Evolutionary conservation across 2,888 invertebrate species (phyloP), one percentile per base, ranked within the genome.

Genomic region (Neoitamus cyanurus): DNA sequence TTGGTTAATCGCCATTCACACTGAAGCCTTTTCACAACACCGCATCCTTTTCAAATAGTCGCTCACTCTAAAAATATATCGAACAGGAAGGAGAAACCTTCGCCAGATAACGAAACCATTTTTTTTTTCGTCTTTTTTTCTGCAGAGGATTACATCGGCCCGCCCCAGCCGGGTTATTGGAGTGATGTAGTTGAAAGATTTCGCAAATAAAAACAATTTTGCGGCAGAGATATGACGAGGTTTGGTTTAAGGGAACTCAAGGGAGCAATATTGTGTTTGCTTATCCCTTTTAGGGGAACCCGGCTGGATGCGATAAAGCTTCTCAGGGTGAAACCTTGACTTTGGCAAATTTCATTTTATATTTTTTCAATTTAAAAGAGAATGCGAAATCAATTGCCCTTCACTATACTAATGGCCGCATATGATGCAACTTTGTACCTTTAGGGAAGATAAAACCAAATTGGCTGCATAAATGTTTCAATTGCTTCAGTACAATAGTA

Each of bases 121-220:
- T 20, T 58, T 58, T 58, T 58, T 48, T 58, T 25, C 7, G 20
- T 58, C 20, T 58, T 58, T 48, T 58, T 25, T 3, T 3, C 20
- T 15, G 4, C n/a, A 42, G 58, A 58, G 58, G 48, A 58, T 58
- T 58, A 80, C 58, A 58, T 15, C 15, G 58, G 13, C 78, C 34
- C 78, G 31, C 37, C 48, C 78, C 20, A 20, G 11, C n/a, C 37
- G 15, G 58, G 20, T 58, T 58, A 58, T 58, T 58, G 58, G 25
- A 7, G 58, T 20, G 58, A 58, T 58, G 42, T 75, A 42, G 42
- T 13, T 28, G 75, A 28, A 75, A 42, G 75, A 75, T 75, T 42
- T 75, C 42, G 58, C n/a, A 80, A 58, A 80, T 80, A 80, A 80
- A 80, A 80, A 58, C 58, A 80, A 80, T 75, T 75, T 75, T 75